Evolutionary conservation across 2,113 vertebrate genomes (phyloP).

Genomic region (Greenwoodochromis staneri): DNA sequence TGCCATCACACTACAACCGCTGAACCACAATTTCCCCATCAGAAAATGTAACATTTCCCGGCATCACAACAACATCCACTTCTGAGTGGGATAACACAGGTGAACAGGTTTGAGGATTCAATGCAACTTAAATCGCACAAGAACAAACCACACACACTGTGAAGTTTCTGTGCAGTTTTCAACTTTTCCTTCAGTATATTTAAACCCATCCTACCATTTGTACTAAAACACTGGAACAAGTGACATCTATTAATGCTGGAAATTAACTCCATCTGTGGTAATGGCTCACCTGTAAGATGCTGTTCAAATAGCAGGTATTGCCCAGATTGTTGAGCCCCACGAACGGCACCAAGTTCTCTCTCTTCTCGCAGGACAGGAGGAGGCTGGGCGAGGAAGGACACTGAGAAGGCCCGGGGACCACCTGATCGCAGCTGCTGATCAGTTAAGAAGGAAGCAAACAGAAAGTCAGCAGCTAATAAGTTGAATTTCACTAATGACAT

Average conservation of each 20-base stretch:
- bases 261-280: background rate
- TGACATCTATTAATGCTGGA: background rate
- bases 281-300: slow-evolving; percentile 85
- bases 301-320: slow-evolving; percentile 98
- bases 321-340: slow-evolving; percentile 95
- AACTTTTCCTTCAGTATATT: background rate
- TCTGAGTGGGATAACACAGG: background rate
- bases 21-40: background rate
- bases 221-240: background rate
- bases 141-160: background rate
- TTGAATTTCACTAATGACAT: background rate
- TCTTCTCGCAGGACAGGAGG: slow-evolving; percentile 77
- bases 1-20: background rate
- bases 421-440: slow-evolving; percentile 76
- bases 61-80: background rate
- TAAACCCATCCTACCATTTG: background rate
- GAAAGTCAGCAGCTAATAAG: background rate
- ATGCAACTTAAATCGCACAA: background rate
- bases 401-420: slow-evolving; percentile 74
- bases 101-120: background rate
- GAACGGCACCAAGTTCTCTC: slow-evolving; percentile 84
- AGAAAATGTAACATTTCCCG: background rate
- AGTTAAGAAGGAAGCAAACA: background rate
- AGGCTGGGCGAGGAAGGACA: slow-evolving; percentile 59
- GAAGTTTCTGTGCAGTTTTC: background rate